These are phyloP conservation scores for Hirudo medicinalis DNA, from an alignment of 1,140 invertebrate genomes.

Conservation along the genomic window DNA sequence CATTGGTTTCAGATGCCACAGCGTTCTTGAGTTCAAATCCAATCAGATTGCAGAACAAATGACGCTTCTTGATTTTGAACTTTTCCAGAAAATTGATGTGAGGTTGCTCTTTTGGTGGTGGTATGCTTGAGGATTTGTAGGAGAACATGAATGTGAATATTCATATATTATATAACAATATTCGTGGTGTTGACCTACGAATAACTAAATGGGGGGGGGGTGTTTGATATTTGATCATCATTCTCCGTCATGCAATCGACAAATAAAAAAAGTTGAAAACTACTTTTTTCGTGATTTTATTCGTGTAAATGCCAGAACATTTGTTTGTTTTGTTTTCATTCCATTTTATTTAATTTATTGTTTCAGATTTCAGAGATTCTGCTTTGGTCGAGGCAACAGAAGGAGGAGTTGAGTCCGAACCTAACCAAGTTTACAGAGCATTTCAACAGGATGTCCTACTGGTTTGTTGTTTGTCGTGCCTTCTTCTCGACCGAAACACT, in stretches of 20 bases:
- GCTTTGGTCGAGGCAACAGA: conserved; percentile 91
- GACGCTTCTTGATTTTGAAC: conserved; percentile 84
- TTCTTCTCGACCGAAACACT: too few species aligned
- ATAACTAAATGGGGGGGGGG: too few species aligned
- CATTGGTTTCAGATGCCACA: conserved; percentile 32
- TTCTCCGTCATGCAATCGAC: too few species aligned
- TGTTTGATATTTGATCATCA: neutral
- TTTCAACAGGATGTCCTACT: conserved; percentile 99
- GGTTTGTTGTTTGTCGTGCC: conserved; percentile 49
- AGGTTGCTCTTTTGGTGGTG: neutral
- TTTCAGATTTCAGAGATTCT: conserved; percentile 68
- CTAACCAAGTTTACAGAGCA: conserved; percentile 93
- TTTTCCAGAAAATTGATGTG: conserved; percentile 91
- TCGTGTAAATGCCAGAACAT: too few species aligned
- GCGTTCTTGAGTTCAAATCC: conserved; percentile 78
- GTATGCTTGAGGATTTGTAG: neutral
- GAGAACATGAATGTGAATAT: neutral
- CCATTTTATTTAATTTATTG: neutral
- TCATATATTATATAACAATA: too few species aligned
- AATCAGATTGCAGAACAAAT: conserved; percentile 89
- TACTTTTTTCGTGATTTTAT: too few species aligned
- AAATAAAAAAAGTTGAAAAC: too few species aligned
- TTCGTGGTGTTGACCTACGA: too few species aligned
- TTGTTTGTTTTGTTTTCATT: too few species aligned
- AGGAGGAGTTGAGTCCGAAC: conserved; percentile 89